Evolutionary conservation across 64 coral and sea anemone genomes (phyloP).

Genomic region (Montipora efflorescens): DNA sequence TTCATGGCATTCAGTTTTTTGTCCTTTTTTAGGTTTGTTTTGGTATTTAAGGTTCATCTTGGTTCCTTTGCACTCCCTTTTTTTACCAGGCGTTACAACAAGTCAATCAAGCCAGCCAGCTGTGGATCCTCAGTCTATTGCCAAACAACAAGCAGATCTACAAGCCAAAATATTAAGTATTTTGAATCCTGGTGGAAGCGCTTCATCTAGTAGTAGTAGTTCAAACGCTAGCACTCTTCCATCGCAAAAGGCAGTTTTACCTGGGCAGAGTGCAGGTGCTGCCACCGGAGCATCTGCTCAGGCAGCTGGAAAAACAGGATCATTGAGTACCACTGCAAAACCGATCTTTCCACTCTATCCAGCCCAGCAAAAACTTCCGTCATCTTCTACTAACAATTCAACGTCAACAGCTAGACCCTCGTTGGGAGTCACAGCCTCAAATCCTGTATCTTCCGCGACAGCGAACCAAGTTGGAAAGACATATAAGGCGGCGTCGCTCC

Average conservation of each 20-base stretch:
- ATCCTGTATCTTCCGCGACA: neutral
- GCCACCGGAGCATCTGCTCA: conserved; percentile 44
- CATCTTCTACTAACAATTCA: neutral
- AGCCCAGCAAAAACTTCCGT: conserved; percentile 2
- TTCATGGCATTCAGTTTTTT: neutral
- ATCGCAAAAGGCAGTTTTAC: conserved; percentile 9
- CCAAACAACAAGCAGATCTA: conserved; percentile 97
- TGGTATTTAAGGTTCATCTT: conserved; percentile 43
- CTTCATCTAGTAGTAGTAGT: neutral
- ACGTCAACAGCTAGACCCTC: neutral
- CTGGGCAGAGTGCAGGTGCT: conserved; percentile 16
- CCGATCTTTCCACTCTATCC: conserved; percentile 49
- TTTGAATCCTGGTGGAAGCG: conserved; percentile 75
- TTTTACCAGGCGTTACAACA: conserved; percentile 69
- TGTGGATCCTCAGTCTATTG: conserved; percentile 92
- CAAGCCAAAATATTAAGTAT: conserved; percentile 99
- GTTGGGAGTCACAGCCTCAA: neutral
- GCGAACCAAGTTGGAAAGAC: conserved; percentile 25
- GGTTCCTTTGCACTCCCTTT: conserved; percentile 63
- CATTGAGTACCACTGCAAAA: conserved; percentile 38
- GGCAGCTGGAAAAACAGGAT: conserved; percentile 53
- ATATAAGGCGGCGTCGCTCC: neutral
- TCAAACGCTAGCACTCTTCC: neutral
- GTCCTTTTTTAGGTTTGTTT: conserved; percentile 5
- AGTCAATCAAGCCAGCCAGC: conserved; percentile 71